Conservation (phyloP, 2,113 vertebrate species). For the Nesogale talazaci region DNA sequence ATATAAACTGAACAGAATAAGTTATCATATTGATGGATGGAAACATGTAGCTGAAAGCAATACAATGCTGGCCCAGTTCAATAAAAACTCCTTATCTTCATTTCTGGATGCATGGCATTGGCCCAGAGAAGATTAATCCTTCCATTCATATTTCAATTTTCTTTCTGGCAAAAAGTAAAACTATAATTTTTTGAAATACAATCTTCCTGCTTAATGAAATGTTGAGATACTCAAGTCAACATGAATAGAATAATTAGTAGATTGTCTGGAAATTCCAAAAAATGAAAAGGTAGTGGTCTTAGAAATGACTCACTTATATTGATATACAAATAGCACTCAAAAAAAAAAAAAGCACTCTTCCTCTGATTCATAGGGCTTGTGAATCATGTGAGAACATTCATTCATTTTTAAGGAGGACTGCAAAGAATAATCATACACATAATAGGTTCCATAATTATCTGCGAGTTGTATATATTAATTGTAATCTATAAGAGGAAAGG, state of each 20-base stretch:
- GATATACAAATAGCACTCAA: neutral
- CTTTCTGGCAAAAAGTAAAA: constrained; percentile 61
- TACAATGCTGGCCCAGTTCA: constrained; percentile 39
- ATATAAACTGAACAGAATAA: constrained; percentile 62
- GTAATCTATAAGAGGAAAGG: neutral
- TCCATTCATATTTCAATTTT: constrained; percentile 64
- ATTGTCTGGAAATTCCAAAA: constrained; percentile 47
- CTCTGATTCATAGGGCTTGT: neutral
- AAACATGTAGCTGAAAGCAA: constrained; percentile 65
- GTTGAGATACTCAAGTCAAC: constrained; percentile 64
- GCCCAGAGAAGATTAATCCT: constrained; percentile 67
- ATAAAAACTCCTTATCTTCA: constrained; percentile 67
- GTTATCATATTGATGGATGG: neutral
- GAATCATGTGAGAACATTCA: neutral
- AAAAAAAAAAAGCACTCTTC: too few relatives aligned
- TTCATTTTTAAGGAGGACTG: constrained; percentile 4
- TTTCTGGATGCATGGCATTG: constrained; percentile 45
- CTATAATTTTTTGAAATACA: constrained; percentile 31
- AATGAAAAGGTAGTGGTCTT: neutral
- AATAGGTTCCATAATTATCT: constrained; percentile 19
- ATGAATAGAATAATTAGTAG: constrained; percentile 67
- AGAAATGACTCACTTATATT: constrained; percentile 16
- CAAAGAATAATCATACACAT: constrained; percentile 31
- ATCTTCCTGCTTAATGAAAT: constrained; percentile 40
- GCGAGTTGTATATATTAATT: constrained; percentile 22